Evolutionary conservation across 2,888 invertebrate species (phyloP), one percentile per base, ranked within the genome.

Genomic region (Chesias legatella): DNA sequence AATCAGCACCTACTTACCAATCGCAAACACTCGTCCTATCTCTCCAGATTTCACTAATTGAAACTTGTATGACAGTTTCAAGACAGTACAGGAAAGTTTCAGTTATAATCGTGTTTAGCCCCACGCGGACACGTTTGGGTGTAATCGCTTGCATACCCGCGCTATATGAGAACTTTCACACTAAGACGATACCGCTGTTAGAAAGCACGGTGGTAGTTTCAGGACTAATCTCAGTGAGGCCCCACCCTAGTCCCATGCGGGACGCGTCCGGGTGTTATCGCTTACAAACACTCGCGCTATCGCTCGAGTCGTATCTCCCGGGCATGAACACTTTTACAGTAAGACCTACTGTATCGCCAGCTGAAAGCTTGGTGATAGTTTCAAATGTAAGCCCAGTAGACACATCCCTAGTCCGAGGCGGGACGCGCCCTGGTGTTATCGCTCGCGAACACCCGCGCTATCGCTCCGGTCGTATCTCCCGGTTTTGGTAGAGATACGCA

Each of bases 261-360:
- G 38, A 9, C 34, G 45, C 42, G 48, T 48, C 43, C 62, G 59
- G 59, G 60, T 57, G 61, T 69, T 77, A 77, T 77, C 77, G 59
- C 63, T 30, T 47, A 53, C 67, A 60, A 68, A 72, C 76, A 77
- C 65, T 63, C 74, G 68, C 62, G 64, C 60, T 71, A 72, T 70
- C 67, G 60, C 54, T 38, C 48, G 50, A 60, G 61, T 54, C 58
- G 62, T 71, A 73, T 72, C 73, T 67, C 63, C 40, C 58, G 67
- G 66, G 68, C 13, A 22, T 22, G 22, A 22, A 22, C 6, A 22
- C 13, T 17, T 17, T 22, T 7, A 6, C 22, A 7, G 1, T 7
- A 22, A n/a, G 6, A 22, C n/a, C 13, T 17, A 22, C 3, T n/a
- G n/a, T n/a, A 22, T n/a, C 1, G 6, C n/a, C 6, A 7, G 6